Evolutionary conservation across 2,113 vertebrate species (phyloP).

Genomic region (Odocoileus virginianus): DNA sequence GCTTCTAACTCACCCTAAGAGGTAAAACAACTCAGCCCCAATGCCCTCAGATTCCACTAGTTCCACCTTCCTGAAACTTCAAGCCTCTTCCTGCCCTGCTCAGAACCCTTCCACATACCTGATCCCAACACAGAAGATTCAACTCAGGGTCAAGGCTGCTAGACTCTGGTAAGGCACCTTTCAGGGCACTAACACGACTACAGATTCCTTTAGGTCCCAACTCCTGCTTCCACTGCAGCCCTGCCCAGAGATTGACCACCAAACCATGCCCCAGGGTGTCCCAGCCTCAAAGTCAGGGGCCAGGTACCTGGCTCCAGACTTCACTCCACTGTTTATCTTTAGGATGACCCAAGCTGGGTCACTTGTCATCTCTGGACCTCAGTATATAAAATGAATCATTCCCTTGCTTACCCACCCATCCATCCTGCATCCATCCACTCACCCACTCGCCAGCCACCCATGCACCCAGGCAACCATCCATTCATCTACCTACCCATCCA

Average conservation of each 20-base stretch:
- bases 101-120: background rate
- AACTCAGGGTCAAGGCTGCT: background rate
- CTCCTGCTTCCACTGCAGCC: background rate
- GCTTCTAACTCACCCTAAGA: background rate
- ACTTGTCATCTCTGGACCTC: background rate
- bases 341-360: background rate
- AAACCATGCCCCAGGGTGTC: background rate
- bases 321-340: background rate
- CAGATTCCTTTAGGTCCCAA: background rate
- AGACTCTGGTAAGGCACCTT: background rate
- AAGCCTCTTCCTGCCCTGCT: background rate
- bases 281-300: background rate
- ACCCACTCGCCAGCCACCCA: background rate
- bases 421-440: background rate
- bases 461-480: background rate
- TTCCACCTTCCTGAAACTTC: background rate
- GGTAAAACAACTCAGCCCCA: background rate
- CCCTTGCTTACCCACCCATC: background rate
- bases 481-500: background rate
- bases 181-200: background rate
- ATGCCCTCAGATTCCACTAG: background rate
- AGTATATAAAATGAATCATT: background rate
- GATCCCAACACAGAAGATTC: background rate
- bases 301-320: background rate
- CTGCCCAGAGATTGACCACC: background rate